These are phyloP conservation scores for Venturia canescens DNA, from an alignment of 1,140 invertebrate species.

Conservation along the genomic window DNA sequence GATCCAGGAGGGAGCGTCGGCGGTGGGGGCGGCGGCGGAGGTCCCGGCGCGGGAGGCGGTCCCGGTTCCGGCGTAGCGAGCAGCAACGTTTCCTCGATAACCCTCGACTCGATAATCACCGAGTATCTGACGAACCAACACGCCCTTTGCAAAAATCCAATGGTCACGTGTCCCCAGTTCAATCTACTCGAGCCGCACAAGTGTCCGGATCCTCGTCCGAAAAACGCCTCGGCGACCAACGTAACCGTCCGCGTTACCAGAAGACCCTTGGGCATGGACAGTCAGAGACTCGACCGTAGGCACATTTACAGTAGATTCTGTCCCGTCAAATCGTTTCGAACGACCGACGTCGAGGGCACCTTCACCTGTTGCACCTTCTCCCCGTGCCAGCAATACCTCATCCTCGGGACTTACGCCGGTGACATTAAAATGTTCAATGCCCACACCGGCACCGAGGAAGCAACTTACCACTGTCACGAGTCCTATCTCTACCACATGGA, in stretches of 20 bases:
- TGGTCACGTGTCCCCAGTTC: constrained; percentile 94
- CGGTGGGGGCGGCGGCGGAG: constrained; percentile 30
- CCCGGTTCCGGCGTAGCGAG: constrained; percentile 64
- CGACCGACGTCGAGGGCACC: constrained; percentile 85
- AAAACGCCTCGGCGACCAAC: constrained; percentile 84
- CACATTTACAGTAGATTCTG: constrained; percentile 94
- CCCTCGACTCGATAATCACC: constrained; percentile 94
- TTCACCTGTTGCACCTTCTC: constrained; percentile 90
- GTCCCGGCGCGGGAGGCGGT: constrained; percentile 53
- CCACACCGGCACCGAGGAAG: constrained; percentile 87
- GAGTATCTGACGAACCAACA: constrained; percentile 98
- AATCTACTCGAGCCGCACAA: constrained; percentile 94
- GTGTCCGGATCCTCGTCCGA: constrained; percentile 91
- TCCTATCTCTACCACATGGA: constrained; percentile 90
- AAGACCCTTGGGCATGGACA: constrained; percentile 77
- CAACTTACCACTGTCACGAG: constrained; percentile 88
- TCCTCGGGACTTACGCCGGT: constrained; percentile 91
- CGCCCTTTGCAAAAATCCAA: constrained; percentile 94
- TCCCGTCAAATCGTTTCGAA: constrained; percentile 88
- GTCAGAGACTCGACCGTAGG: constrained; percentile 83
- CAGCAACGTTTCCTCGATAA: constrained; percentile 78
- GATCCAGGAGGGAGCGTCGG: constrained; percentile 65
- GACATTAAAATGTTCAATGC: constrained; percentile 93
- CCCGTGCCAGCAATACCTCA: constrained; percentile 86
- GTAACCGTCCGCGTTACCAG: constrained; percentile 81